Conservation (phyloP, 2,113 vertebrate species). For the Isurus oxyrinchus region DNA sequence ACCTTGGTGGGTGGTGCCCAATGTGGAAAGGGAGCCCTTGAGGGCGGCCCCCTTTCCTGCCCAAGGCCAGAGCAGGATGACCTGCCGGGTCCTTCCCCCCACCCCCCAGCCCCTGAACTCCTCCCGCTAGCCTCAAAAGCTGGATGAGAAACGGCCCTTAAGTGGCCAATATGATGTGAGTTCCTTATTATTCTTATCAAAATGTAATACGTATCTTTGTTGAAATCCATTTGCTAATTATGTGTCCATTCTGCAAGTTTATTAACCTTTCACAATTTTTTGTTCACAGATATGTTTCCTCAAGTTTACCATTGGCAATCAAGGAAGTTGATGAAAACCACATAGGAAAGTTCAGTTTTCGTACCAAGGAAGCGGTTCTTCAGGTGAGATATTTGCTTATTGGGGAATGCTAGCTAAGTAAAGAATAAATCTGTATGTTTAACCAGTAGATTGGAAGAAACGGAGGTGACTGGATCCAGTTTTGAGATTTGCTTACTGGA, state of each 20-base stretch:
- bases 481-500: neutral
- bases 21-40: no score
- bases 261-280: neutral
- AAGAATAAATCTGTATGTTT: neutral
- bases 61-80: no score
- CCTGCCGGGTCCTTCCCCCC: no score
- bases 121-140: no score
- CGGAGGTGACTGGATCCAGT: neutral
- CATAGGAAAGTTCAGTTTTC: slow-evolving; percentile 64
- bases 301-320: slow-evolving; percentile 55
- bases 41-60: no score
- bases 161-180: neutral
- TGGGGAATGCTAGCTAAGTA: neutral
- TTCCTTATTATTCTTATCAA: neutral
- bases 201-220: neutral
- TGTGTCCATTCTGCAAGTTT: neutral
- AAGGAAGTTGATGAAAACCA: slow-evolving; percentile 62
- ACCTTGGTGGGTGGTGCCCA: no score
- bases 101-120: no score
- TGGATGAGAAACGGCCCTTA: no score
- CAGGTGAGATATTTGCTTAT: slow-evolving; percentile 47
- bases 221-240: neutral
- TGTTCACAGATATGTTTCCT: slow-evolving; percentile 55
- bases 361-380: slow-evolving; percentile 53
- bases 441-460: neutral